Conservation (phyloP, 2,888 invertebrate genomes). For the Macaria notata region DNA sequence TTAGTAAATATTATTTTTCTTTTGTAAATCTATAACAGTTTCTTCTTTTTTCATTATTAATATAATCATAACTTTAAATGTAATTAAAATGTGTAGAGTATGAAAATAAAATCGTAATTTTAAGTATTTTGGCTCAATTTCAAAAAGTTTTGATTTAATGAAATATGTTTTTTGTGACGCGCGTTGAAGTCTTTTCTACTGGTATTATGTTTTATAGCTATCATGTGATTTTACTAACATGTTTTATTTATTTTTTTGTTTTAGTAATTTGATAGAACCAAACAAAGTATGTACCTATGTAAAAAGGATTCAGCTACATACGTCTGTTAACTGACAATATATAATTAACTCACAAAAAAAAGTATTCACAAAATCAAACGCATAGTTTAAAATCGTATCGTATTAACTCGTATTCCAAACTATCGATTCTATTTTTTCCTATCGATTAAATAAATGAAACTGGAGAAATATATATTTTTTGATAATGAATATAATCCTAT, state of each 20-base stretch:
- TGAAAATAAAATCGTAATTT: constrained; percentile 6
- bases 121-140: constrained; percentile 6
- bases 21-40: constrained; percentile 18
- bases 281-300: too few species aligned
- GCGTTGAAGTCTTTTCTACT: constrained; percentile 15
- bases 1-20: constrained; percentile 7
- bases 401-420: too few species aligned
- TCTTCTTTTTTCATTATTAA: constrained; percentile 4
- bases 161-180: background rate
- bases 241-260: background rate
- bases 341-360: too few species aligned
- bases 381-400: too few species aligned
- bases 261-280: background rate
- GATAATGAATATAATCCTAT: too few species aligned
- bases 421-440: too few species aligned
- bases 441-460: too few species aligned
- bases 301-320: too few species aligned
- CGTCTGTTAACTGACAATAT: too few species aligned
- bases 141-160: constrained; percentile 3
- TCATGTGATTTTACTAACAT: constrained; percentile 7
- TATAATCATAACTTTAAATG: constrained; percentile 5
- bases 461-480: too few species aligned
- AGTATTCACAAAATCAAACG: too few species aligned
- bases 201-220: constrained; percentile 5
- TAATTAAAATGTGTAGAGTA: constrained; percentile 12